A percentile compares a stretch with the other conserved stretches of the same genome.
phyloP scores from a whole-genome alignment of 1,140 invertebrate genomes.

The Heliconius melpomene region DNA sequence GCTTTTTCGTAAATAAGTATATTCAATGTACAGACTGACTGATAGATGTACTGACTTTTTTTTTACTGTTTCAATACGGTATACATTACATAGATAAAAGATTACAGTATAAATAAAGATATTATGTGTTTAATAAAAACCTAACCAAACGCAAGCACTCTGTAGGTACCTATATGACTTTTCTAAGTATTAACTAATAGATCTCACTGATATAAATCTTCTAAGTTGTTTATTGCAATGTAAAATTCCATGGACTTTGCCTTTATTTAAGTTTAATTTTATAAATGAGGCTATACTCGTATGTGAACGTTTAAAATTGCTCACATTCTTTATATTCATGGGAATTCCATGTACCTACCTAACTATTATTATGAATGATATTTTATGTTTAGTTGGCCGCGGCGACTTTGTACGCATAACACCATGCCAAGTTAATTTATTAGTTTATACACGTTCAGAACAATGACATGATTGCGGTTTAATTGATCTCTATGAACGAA shows the following conservation, averaged over 20 bases:
- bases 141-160: neutral
- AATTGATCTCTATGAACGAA: slow-evolving; percentile 16
- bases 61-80: too few species aligned
- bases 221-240: neutral
- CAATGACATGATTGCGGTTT: slow-evolving; percentile 21
- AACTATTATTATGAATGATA: neutral
- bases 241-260: neutral
- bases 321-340: slow-evolving; percentile 1
- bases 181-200: slow-evolving; percentile 9
- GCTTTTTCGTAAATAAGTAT: too few species aligned
- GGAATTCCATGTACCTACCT: neutral
- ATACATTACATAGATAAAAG: too few species aligned
- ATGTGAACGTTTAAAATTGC: neutral
- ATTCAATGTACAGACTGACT: too few species aligned
- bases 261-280: slow-evolving; percentile 1
- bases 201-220: neutral
- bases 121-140: neutral
- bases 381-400: neutral
- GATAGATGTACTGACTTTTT: too few species aligned
- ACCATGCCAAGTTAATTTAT: slow-evolving; percentile 13
- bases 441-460: slow-evolving; percentile 19
- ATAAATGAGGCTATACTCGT: slow-evolving; percentile 1
- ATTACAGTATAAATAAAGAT: too few species aligned
- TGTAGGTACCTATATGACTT: neutral
- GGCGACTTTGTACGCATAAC: slow-evolving; percentile 7